Base-by-base conservation (phyloP, 2,113 vertebrate genomes). In the Thymallus thymallus region DNA sequence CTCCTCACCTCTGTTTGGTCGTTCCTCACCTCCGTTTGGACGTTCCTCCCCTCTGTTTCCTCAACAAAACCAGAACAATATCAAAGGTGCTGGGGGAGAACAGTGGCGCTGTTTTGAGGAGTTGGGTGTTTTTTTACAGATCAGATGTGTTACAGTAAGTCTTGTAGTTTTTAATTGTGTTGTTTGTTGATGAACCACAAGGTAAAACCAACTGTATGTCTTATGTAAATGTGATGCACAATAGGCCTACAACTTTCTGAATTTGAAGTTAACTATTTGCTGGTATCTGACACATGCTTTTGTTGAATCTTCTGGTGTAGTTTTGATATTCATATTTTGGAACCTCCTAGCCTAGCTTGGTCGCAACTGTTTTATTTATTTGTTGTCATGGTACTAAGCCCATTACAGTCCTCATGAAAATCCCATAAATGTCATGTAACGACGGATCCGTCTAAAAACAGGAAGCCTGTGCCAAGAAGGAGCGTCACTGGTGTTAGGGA, bases 371-470 rank as follows among this genome's bases (percentile, higher is more conserved):
- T 71, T 86, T 88, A 88, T 81, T 77, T 78, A 76, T 84, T 87
- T 88, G 90, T 92, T 87, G 88, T 90, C 88, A 84, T 89, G 87
- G 76, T 46, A 69, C 83, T 82, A 80, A 84, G 76, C 80, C 82
- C 78, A 85, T 88, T 80, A 84, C 86, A 82, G 87, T 90, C 83
- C 79, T 90, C 84, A 81, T 77, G 84, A 73, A 85, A 80, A 85
- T 46, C 84, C 87, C 84, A 75, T 87, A 90, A 90, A 91, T 90
- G 87, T 88, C 88, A 87, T 80, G 82, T 79, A 86, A 82, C 68
- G 76, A 90, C 71, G 75, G 80, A 85, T 81, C 71, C 23, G 73
- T 84, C 87, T 69, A 48, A 82, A 83, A 89, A 83, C 79, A 85
- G 85, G 84, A 86, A 85, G 86, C 86, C 75, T 81, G 83, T 80